phyloP scores from a whole-genome alignment of 2,888 invertebrate genomes.

The Caenorhabditis sp. region DNA sequence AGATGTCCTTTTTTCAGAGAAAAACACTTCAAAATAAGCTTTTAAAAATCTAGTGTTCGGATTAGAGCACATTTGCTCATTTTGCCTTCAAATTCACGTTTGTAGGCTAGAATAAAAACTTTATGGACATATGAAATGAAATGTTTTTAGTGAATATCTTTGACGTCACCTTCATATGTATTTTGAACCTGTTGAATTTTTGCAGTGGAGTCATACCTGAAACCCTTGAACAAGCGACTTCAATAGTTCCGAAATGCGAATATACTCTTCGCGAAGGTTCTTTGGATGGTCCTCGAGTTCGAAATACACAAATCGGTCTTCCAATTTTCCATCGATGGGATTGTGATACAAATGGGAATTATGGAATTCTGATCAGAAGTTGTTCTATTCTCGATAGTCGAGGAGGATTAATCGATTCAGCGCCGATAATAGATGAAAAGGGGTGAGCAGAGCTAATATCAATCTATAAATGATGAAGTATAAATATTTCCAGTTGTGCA shows the following conservation, averaged over 20 bases:
- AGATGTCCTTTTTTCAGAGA: too few relatives aligned
- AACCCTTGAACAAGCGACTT: constrained; percentile 52
- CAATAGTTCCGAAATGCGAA: constrained; percentile 57
- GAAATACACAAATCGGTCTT: constrained; percentile 52
- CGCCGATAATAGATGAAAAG: too few relatives aligned
- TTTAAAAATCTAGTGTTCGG: too few relatives aligned
- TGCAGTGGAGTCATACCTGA: constrained; percentile 55
- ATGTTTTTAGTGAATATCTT: too few relatives aligned
- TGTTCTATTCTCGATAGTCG: constrained; percentile 51
- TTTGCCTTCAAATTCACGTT: too few relatives aligned
- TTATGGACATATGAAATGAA: too few relatives aligned
- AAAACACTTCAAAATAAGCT: too few relatives aligned
- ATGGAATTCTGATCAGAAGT: constrained; percentile 42
- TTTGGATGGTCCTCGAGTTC: constrained; percentile 54
- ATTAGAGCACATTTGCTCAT: too few relatives aligned
- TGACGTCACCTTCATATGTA: too few relatives aligned
- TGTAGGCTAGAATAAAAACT: too few relatives aligned
- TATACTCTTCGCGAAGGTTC: constrained; percentile 56
- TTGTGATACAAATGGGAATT: constrained; percentile 51
- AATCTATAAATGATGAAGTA: neutral
- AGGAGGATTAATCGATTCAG: constrained; percentile 18
- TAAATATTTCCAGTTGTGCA: constrained; percentile 52
- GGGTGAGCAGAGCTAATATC: constrained; percentile 8
- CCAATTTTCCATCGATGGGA: constrained; percentile 63
- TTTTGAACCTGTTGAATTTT: too few relatives aligned